Evolutionary conservation across 1,140 invertebrate species (phyloP).

Genomic region (Tetragnatha versicolor): DNA sequence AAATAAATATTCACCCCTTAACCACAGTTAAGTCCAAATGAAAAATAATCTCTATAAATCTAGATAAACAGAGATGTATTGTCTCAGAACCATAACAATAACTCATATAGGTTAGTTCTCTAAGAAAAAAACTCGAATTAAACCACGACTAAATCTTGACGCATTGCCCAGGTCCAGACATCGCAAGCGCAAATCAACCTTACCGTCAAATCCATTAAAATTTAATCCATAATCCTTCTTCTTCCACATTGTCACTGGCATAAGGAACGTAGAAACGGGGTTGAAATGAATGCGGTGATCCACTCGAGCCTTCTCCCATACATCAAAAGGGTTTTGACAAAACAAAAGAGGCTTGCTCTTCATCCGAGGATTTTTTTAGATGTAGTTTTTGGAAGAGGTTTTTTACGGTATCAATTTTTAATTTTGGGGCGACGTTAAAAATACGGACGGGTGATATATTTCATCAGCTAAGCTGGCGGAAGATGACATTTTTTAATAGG

Average conservation of each 20-base stretch:
- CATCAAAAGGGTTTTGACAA: conserved; percentile 8
- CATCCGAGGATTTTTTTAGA: no score
- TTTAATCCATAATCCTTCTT: conserved; percentile 13
- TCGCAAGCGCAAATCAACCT: conserved; percentile 9
- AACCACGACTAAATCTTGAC: conserved; percentile 16
- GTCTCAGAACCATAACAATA: not conserved
- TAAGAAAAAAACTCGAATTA: not conserved
- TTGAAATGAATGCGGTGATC: not conserved
- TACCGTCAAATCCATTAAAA: conserved; percentile 14
- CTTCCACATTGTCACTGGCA: conserved; percentile 10
- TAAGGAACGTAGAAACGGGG: not conserved
- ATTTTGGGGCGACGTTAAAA: not conserved
- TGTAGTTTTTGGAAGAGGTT: no score
- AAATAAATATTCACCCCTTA: no score
- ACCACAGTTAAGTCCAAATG: no score
- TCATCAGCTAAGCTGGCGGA: not conserved
- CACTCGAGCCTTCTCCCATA: not conserved
- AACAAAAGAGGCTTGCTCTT: conserved; percentile 8
- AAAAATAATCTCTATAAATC: no score
- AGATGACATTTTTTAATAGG: not conserved
- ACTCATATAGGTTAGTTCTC: not conserved
- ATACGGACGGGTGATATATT: not conserved
- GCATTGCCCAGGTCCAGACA: not conserved
- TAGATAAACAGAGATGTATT: no score
- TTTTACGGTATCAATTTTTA: no score